phyloP scores from a whole-genome alignment of 2,113 vertebrate species.

The Sebastes schlegelii region DNA sequence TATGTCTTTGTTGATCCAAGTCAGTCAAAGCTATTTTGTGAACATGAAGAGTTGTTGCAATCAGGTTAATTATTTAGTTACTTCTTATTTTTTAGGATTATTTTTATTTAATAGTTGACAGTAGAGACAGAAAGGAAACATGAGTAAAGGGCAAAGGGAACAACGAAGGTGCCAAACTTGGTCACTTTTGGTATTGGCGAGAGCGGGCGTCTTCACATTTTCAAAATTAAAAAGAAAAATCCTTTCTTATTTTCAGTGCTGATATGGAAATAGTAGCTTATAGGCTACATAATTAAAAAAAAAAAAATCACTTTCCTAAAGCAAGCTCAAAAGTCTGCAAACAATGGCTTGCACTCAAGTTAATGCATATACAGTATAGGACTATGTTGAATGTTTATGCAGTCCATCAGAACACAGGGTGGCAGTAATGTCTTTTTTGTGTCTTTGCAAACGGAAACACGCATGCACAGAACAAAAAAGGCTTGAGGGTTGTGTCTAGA shows the following conservation, averaged over 20 bases:
- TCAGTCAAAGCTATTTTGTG: not conserved
- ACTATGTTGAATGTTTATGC: too few species aligned
- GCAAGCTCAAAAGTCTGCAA: not conserved
- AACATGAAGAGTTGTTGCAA: not conserved
- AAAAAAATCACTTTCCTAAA: not conserved
- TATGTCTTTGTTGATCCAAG: not conserved
- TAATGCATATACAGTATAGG: too few species aligned
- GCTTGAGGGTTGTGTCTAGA: too few species aligned
- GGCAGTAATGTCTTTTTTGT: too few species aligned
- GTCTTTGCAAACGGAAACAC: too few species aligned
- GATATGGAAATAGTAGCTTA: not conserved
- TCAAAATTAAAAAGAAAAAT: not conserved
- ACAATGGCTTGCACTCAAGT: not conserved
- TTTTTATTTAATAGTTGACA: not conserved
- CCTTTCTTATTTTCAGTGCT: not conserved
- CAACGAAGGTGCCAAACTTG: not conserved
- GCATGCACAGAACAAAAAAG: too few species aligned
- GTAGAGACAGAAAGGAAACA: not conserved
- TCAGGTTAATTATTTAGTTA: not conserved
- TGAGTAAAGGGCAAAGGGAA: not conserved
- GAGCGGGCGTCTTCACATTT: not conserved
- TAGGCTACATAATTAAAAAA: not conserved
- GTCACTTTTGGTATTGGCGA: not conserved
- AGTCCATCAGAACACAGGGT: too few species aligned
- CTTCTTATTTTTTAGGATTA: not conserved